Evolutionary conservation across 2,113 vertebrate genomes (phyloP), one percentile per base, ranked within the genome.

Genomic region (Apteryx owenii): DNA sequence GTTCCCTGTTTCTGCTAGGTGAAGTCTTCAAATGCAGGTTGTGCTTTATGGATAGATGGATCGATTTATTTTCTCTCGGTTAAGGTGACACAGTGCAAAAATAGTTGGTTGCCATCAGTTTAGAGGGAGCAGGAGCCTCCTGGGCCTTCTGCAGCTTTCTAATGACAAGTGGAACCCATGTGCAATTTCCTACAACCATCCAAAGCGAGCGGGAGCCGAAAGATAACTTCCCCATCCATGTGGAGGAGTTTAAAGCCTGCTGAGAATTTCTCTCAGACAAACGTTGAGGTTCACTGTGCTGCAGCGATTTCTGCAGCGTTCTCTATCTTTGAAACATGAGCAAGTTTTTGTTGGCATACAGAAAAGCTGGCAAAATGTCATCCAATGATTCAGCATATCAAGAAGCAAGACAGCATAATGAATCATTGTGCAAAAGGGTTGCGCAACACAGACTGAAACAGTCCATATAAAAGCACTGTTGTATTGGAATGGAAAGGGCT

Each of bases 341-440:
- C 81, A 79, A 95, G 92, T 96, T 95, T 69, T 94, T 96, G 93
- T 81, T 96, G 94, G 94, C 93, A 88, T 38, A 93, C 70, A 68
- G 79, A 79, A 70, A 71, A 81, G 64, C 61, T 96, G 95, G 95
- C 89, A 86, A 58, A 81, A 83, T 29, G 29, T 96, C 92, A 95
- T 91, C 40, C 89, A 90, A 81, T 91, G 95, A 96, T 91, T 97
- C 95, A 96, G 89, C 91, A 95, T 26, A 95, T 94, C 56, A 65
- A 93, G 89, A 78, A 88, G 71, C 53, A 66, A 89, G 90, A 89
- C 6, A 91, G 83, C 61, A 95, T 76, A 95, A 97, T 90, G 91
- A 97, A 95, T 93, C 93, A 89, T 84, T 97, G 95, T 97, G 77
- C 56, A 88, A 85, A 96, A 64, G 64, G 29, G 65, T 81, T 95